phyloP scores from a whole-genome alignment of 2,888 invertebrate genomes.

The Nephrotoma appendiculata region DNA sequence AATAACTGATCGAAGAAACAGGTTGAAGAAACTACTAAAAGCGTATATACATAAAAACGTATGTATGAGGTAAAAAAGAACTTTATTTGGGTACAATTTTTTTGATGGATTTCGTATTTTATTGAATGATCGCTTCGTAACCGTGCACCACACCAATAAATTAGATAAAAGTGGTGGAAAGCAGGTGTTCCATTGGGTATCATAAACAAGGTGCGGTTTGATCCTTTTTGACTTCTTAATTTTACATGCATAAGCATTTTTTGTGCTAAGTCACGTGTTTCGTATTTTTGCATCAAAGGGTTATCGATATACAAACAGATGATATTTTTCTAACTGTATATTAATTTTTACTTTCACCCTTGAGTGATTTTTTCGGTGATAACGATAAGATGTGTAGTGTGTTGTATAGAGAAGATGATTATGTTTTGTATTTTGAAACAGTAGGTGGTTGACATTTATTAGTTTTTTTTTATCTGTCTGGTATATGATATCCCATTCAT shows the following conservation, averaged over 20 bases:
- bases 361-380: not conserved
- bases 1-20: not conserved
- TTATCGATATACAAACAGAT: not conserved
- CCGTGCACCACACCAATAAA: not conserved
- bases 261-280: not conserved
- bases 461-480: not conserved
- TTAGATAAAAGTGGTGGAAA: not conserved
- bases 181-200: not conserved
- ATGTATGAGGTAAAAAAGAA: not conserved
- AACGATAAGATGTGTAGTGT: not conserved
- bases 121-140: not conserved
- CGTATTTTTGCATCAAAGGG: not conserved
- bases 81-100: not conserved
- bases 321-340: not conserved
- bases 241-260: not conserved
- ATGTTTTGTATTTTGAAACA: not conserved
- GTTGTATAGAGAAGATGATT: not conserved
- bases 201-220: not conserved
- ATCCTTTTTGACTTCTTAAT: not conserved
- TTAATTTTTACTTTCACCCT: not conserved
- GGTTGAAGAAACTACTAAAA: not conserved
- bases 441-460: not conserved
- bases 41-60: not conserved
- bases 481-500: not conserved
- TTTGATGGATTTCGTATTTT: not conserved